These are phyloP conservation scores for Botrylloides violaceus DNA, from an alignment of 23 tunicate species.

Conservation along the genomic window DNA sequence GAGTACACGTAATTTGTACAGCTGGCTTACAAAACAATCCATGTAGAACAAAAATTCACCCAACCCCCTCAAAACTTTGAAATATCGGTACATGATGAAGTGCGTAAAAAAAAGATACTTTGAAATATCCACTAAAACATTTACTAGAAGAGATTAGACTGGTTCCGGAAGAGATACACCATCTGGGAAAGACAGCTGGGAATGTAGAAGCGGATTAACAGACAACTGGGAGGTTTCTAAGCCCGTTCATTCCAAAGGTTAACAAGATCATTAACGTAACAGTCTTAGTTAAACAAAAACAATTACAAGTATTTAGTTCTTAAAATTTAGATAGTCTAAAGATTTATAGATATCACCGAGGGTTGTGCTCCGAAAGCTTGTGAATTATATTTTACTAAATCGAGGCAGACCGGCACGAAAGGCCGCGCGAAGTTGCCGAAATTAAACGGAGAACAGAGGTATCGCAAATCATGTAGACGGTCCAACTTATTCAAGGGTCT, in stretches of 20 bases:
- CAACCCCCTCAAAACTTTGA: background rate
- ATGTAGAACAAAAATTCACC: background rate
- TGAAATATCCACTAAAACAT: background rate
- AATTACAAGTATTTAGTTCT: too few relatives aligned
- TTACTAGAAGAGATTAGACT: background rate
- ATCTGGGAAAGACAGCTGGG: background rate
- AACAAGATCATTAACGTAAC: conserved; percentile 1
- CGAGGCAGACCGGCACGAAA: too few relatives aligned
- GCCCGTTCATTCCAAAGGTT: too few relatives aligned
- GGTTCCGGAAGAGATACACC: background rate
- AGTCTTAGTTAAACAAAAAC: too few relatives aligned
- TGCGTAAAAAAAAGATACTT: background rate
- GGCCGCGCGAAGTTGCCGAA: too few relatives aligned
- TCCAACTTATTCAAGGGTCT: too few relatives aligned
- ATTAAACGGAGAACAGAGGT: too few relatives aligned
- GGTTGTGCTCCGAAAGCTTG: too few relatives aligned
- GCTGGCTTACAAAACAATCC: background rate
- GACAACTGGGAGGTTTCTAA: background rate
- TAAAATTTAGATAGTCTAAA: too few relatives aligned
- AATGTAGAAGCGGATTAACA: background rate
- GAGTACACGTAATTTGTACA: background rate
- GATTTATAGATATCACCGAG: too few relatives aligned
- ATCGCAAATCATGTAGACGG: too few relatives aligned
- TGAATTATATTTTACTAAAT: too few relatives aligned
- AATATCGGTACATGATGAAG: background rate